Conservation (phyloP, 2,797 vertebrate genomes). For the Hybognathus amarus region DNA sequence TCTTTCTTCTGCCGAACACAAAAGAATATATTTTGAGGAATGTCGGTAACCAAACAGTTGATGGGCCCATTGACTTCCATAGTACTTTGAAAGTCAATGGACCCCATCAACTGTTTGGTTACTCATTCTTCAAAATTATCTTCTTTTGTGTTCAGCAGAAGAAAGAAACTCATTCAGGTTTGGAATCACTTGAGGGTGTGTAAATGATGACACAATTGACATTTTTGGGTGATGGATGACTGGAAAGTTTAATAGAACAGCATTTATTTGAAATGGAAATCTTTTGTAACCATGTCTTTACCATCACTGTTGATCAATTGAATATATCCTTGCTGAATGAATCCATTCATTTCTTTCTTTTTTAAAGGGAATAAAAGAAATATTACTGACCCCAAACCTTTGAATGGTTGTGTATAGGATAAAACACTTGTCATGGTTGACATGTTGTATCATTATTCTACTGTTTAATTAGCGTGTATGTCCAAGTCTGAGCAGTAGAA, state of each 20-base stretch:
- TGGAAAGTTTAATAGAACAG: background rate
- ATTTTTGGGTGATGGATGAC: too few relatives aligned
- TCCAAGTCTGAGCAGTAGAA: slow-evolving; percentile 2
- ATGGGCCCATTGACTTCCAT: too few relatives aligned
- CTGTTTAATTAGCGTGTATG: slow-evolving; percentile 14
- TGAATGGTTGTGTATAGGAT: background rate
- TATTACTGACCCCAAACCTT: background rate
- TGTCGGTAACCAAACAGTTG: background rate
- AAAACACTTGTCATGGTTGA: background rate
- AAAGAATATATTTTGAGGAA: background rate
- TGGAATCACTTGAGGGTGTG: background rate
- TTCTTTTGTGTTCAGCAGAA: background rate
- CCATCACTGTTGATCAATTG: too few relatives aligned
- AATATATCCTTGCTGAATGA: background rate
- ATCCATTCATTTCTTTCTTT: background rate
- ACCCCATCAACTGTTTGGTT: background rate
- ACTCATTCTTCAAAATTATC: background rate
- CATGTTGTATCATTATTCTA: background rate
- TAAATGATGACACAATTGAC: too few relatives aligned
- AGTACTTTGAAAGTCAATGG: background rate
- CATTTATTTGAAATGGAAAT: background rate
- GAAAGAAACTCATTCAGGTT: background rate
- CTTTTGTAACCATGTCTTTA: background rate
- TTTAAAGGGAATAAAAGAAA: background rate
- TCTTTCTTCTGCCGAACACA: background rate